These are phyloP conservation scores for Heloderma charlesbogerti DNA, from an alignment of 2,113 vertebrate genomes.

Conservation along the genomic window DNA sequence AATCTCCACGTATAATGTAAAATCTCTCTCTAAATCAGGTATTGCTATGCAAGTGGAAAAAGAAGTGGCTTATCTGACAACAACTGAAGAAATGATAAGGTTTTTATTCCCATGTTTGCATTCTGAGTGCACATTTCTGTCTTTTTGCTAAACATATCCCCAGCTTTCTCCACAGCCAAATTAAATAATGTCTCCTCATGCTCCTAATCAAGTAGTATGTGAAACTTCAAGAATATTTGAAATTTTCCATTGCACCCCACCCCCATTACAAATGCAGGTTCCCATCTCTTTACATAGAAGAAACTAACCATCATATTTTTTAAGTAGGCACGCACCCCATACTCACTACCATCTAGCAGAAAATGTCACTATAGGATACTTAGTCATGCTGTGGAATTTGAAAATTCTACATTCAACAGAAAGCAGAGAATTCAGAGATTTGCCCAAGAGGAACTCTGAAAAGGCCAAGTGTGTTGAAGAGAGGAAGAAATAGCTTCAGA, in stretches of 20 bases:
- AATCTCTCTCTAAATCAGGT: conserved; percentile 51
- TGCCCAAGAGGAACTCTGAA: background rate
- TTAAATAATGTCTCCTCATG: background rate
- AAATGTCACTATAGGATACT: background rate
- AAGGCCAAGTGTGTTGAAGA: background rate
- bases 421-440: background rate
- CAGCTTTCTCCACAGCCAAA: conserved; percentile 1
- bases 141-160: background rate
- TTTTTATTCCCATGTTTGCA: conserved; percentile 20
- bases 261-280: background rate
- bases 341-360: background rate
- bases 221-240: background rate
- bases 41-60: conserved; percentile 31
- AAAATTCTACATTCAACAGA: background rate
- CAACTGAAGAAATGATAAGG: conserved; percentile 1
- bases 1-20: conserved; percentile 50
- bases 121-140: background rate
- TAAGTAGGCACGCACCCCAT: background rate
- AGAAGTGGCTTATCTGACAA: background rate
- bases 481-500: too few species aligned
- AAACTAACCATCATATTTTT: background rate
- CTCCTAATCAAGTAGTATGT: background rate
- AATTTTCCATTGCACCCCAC: background rate
- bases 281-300: background rate
- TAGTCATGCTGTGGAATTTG: background rate